phyloP scores from a whole-genome alignment of 2,888 invertebrate genomes.

The Drosophila atroscutellata region DNA sequence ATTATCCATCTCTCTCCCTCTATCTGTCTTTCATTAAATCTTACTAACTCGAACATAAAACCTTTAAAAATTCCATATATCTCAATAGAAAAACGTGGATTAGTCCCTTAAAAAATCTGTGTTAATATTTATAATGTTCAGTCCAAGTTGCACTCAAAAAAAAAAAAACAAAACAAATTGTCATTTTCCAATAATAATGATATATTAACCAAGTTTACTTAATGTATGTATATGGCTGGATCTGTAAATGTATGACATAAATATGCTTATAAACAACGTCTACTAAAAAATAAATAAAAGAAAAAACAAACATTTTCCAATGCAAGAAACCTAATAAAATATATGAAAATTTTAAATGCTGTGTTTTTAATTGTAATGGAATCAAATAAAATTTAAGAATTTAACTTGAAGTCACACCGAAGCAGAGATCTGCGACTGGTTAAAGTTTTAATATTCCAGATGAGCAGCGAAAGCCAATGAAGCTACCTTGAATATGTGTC shows the following conservation, averaged over 20 bases:
- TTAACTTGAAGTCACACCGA: neutral
- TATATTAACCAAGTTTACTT: conserved; percentile 49
- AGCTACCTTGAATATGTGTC: neutral
- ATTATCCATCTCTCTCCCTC: conserved; percentile 16
- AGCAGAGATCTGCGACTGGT: neutral
- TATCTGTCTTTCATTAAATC: conserved; percentile 10
- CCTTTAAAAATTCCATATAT: conserved; percentile 46
- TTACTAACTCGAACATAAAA: conserved; percentile 23
- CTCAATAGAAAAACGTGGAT: conserved; percentile 32
- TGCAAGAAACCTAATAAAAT: conserved; percentile 62
- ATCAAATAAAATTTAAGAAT: neutral
- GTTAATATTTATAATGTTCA: conserved; percentile 71
- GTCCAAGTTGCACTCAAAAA: conserved; percentile 41
- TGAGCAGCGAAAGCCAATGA: neutral
- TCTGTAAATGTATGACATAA: conserved; percentile 69
- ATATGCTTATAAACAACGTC: conserved; percentile 56
- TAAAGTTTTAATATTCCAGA: neutral
- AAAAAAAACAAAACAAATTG: conserved; percentile 40
- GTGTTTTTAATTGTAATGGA: conserved; percentile 8
- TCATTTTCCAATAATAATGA: conserved; percentile 59
- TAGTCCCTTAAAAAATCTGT: conserved; percentile 50
- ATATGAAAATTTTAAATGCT: conserved; percentile 49
- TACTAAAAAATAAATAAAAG: conserved; percentile 41
- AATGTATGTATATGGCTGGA: conserved; percentile 69
- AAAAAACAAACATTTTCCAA: conserved; percentile 55